phyloP scores from a whole-genome alignment of 2,888 invertebrate genomes.

The Dione juno region DNA sequence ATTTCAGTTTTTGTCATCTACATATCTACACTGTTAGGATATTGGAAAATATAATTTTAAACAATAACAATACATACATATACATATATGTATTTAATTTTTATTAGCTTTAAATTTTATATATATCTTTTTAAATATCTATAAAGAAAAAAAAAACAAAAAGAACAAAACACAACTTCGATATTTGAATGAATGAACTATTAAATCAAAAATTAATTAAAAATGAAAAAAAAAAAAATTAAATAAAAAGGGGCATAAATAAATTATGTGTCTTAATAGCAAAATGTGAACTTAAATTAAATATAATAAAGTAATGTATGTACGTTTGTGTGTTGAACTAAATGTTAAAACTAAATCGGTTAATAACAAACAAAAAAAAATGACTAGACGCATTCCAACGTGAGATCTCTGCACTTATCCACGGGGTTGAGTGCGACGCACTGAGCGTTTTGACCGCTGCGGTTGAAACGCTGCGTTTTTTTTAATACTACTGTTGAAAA shows the following conservation, averaged over 20 bases:
- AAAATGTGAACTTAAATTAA: conserved; percentile 7
- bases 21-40: no score
- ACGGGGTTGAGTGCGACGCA: no score
- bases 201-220: no score
- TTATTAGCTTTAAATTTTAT: not conserved
- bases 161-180: conserved; percentile 3
- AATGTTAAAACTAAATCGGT: conserved; percentile 29
- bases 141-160: not conserved
- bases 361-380: conserved; percentile 44
- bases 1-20: not conserved
- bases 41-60: no score
- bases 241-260: not conserved
- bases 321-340: conserved; percentile 26
- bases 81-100: not conserved
- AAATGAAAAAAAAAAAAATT: not conserved
- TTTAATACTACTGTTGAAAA: no score
- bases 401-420: conserved; percentile 54
- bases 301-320: conserved; percentile 1
- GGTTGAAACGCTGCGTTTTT: conserved; percentile 21
- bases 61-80: not conserved
- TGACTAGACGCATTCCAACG: conserved; percentile 58
- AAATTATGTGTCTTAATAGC: conserved; percentile 1
- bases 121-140: not conserved
- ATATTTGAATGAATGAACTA: not conserved
- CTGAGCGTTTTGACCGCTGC: conserved; percentile 34